Base-by-base conservation (phyloP, 2,888 invertebrate species). In the Fragum whitleyi region DNA sequence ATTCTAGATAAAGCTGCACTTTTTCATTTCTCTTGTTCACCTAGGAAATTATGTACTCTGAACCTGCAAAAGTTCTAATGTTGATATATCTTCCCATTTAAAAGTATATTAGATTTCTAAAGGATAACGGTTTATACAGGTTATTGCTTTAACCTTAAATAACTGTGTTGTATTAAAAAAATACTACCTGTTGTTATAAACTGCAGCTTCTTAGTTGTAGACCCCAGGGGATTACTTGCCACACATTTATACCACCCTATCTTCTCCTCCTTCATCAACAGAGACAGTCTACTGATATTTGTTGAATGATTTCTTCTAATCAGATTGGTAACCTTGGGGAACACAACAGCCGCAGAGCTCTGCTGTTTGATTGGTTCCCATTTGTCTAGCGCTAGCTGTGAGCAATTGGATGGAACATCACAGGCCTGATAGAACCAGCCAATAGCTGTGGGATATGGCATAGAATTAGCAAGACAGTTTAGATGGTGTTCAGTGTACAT, bases 351-450 rank as follows among this genome's bases (percentile, higher is more conserved):
- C 11, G 74, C 69, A 0, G 51, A 32, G 55, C 65, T 73, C 1
- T 72, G 76, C 47, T 77, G 67, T 16, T 71, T 74, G 39, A 85
- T 74, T 39, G 51, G 74, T 67, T 85, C 59, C 85, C 82, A 85
- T 65, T 67, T 75, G n/a, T 77, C 69, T 23, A 19, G n/a, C 0
- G 36, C 14, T 1, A 42, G 61, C 16, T 23, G 21, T 0, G 73
- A 51, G 65, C 86, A 86, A 65, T 77, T 77, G 2, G 21, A 57
- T 11, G 76, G 76, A 51, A 69, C 75, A 26, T 32, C 51, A 77
- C 87, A 88, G 0, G 81, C 32, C 65, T 87, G 84, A 79, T 82
- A 87, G 53, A 74, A 81, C 89, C 88, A 89, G 29, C 81, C 75
- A 53, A 89, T 81, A 6, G 57, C 39, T 1, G 82, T 77, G 0